Base-by-base conservation (phyloP, 2,888 invertebrate genomes). In the Minunthozetes semirufus region DNA sequence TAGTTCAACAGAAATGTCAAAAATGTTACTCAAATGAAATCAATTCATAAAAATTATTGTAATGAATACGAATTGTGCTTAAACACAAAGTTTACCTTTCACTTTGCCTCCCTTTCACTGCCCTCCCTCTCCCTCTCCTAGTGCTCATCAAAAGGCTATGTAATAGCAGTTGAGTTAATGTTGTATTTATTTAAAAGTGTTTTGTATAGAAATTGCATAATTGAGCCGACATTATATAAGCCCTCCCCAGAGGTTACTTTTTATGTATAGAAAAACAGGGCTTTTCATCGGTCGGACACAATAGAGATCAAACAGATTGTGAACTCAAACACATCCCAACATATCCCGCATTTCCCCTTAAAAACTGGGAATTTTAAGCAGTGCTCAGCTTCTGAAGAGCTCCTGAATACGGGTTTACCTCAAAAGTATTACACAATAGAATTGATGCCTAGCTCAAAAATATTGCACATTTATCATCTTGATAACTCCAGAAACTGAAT, bases 251-350 rank as follows among this genome's bases (percentile, higher is more conserved):
- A 42, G 68, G 42, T 68, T 68, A 38, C 38, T 68, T 46, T 33
- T 22, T 46, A 68, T 42, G 19, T 19, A 42, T 42, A 46, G 22
- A 68, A 68, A 68, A 68, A 42, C 42, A 68, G 46, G 68, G 46
- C 68, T 68, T 68, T 46, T 19, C 68, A 68, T n/a, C 9, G 68
- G 9, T 66, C 42, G 19, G 19, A 33, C 68, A 68, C 68, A 68
- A 68, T 68, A 42, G 66, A 33, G 68, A 68, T 68, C 68, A 68
- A 68, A 68, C 42, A 25, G 46, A 38, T 33, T n/a, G 42, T 63
- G 27, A 48, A n/a, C 15, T 22, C 13, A 59, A 59, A 59, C 29
- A 59, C 22, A 33, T 29, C 11, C 3, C 13, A 46, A 68, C 38
- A 68, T 42, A 68, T 68, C 68, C 68, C 68, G n/a, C 68, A 68